Base-by-base conservation (phyloP, 2,888 invertebrate genomes). In the Drosophila nigricruria region DNA sequence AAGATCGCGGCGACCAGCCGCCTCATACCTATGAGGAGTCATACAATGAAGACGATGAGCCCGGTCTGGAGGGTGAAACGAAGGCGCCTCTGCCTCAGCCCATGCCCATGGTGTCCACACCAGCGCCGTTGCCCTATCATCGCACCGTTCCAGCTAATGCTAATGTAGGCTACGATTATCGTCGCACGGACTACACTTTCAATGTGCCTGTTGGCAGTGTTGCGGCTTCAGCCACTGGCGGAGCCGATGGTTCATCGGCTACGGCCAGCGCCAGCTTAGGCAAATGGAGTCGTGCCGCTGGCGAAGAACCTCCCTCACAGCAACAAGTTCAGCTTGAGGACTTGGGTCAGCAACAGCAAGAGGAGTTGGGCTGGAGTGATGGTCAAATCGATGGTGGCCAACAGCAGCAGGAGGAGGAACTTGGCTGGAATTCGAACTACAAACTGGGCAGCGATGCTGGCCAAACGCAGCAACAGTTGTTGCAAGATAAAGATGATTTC, bases 1-100 rank as follows among this genome's bases (percentile, higher is more conserved):
- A 88, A 61, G 91, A 92, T 76, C 91, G 93, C 16, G 93, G 93
- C 0, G 93, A 93, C 79, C 93, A 93, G 56, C 93, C 93, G 1
- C 93, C 93, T 0, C 89, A 92, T 69, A 70, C 80, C 0, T 92
- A 89, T 45, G 91, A 91, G 16, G 92, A 93, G 40, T 81, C 84
- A 5, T 76, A 86, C n/a, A 91, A 91, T 6, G 85, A 84, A 0
- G 87, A 88, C 0, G 87, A 90, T 18, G 93, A 93, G 50, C 92
- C 92, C 0, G 91, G 91, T 0, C 70, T 92, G 9, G 91, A 87
- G 38, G 89, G 83, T 16, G 82, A 83, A 27, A 72, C 90, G 1
- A 79, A 54, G 34, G 1, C 53, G 6, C 73, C 72, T 0, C 77
- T 81, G 23, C 52, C 52, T 0, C 34, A 9, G 8, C 70, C 79